A percentile compares a stretch with the other conserved stretches of the same genome.
phyloP scores from a whole-genome alignment of 2,888 invertebrate species.

The Lithophane leautieri region DNA sequence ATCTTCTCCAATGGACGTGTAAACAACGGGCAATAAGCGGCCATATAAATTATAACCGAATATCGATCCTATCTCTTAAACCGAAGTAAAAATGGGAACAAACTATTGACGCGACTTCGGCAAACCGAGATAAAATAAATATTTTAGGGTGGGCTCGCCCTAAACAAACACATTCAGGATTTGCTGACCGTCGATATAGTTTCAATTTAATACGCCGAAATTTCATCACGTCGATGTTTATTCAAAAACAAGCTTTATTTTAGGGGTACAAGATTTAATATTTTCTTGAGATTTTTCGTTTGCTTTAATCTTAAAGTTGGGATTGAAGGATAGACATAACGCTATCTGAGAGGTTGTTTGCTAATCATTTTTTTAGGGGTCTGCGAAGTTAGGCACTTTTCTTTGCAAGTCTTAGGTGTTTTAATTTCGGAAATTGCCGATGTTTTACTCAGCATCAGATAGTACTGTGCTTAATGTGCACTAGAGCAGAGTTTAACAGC shows the following conservation, averaged over 20 bases:
- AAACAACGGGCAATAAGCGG: constrained; percentile 82
- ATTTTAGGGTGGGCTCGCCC: constrained; percentile 90
- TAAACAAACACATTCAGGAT: constrained; percentile 89
- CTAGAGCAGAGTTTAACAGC: constrained; percentile 66
- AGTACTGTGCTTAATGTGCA: constrained; percentile 56
- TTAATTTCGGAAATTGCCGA: constrained; percentile 65
- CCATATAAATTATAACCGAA: constrained; percentile 87
- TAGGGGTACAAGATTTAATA: constrained; percentile 66
- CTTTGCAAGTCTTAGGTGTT: constrained; percentile 61
- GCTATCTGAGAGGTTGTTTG: constrained; percentile 80
- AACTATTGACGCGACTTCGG: constrained; percentile 90
- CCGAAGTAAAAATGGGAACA: constrained; percentile 87
- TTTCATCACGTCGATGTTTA: constrained; percentile 81
- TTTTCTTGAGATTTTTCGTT: constrained; percentile 55
- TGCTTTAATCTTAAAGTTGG: constrained; percentile 69
- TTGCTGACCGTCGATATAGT: constrained; percentile 90
- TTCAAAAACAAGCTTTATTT: constrained; percentile 76
- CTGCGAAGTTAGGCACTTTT: constrained; percentile 70
- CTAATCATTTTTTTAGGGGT: constrained; percentile 78
- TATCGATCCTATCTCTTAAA: constrained; percentile 86
- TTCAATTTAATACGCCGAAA: constrained; percentile 90
- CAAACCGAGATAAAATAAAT: constrained; percentile 90
- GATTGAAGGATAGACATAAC: constrained; percentile 70
- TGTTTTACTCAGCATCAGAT: constrained; percentile 64
- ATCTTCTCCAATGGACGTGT: constrained; percentile 79